Evolutionary conservation across 2,113 vertebrate genomes (phyloP).

Genomic region (Platycercus adscitus): DNA sequence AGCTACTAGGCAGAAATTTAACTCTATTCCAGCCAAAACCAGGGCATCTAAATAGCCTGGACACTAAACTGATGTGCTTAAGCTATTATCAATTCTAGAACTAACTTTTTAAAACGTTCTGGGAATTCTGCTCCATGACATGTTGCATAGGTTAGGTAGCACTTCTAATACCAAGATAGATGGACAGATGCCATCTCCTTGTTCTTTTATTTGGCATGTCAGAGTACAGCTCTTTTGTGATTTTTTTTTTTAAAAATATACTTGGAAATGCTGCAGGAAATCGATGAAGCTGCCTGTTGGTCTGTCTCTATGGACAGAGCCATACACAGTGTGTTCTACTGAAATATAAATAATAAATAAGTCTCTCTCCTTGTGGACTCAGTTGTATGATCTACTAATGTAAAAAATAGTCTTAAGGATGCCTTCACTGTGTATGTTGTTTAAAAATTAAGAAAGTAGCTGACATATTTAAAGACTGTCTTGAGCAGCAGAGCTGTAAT

Average conservation of each 20-base stretch:
- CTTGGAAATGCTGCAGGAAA: not conserved
- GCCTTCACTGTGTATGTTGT: not conserved
- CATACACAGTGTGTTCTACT: not conserved
- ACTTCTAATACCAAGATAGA: not conserved
- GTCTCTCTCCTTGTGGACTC: not conserved
- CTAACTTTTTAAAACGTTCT: not conserved
- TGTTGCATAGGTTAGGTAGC: not conserved
- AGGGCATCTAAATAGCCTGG: not conserved
- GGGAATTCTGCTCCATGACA: not conserved
- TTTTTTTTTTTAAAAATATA: not conserved
- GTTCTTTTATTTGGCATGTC: not conserved
- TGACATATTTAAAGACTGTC: not conserved
- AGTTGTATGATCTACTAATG: not conserved
- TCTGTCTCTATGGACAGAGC: not conserved
- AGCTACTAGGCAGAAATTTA: not conserved
- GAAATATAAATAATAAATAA: slow-evolving; percentile 34
- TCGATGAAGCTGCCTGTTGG: not conserved
- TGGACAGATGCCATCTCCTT: not conserved
- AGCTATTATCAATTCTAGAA: not conserved
- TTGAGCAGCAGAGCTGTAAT: not conserved
- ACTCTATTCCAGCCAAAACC: not conserved
- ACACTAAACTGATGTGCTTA: not conserved
- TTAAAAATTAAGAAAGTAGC: slow-evolving; percentile 3
- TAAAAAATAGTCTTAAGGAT: not conserved
- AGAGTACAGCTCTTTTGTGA: not conserved